These are phyloP conservation scores for Osmerus eperlanus DNA, from an alignment of 2,113 vertebrate species.

Conservation along the genomic window DNA sequence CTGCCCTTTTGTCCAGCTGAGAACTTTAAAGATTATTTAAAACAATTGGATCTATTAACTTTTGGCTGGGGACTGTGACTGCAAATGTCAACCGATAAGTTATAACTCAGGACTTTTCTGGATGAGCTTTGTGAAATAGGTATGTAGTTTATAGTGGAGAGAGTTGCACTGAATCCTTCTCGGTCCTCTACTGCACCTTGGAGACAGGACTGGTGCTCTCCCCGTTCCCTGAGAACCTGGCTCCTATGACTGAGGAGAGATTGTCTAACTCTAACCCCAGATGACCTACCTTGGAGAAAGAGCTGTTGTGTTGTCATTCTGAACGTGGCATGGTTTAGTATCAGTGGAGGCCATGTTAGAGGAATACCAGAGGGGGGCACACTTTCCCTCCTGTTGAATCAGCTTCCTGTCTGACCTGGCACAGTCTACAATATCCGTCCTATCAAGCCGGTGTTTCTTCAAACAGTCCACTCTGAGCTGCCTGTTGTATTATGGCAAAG, in stretches of 20 bases:
- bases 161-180: conserved; percentile 17
- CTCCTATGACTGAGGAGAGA: not conserved
- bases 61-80: conserved; percentile 40
- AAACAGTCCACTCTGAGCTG: too few species aligned
- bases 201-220: conserved; percentile 10
- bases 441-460: too few species aligned
- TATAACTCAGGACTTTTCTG: conserved; percentile 51
- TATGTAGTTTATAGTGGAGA: conserved; percentile 35
- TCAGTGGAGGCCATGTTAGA: too few species aligned
- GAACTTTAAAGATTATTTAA: conserved; percentile 52
- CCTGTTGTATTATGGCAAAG: not conserved
- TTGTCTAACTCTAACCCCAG: not conserved
- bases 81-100: conserved; percentile 38
- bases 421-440: not conserved
- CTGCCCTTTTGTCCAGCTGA: conserved; percentile 30
- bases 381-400: not conserved
- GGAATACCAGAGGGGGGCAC: conserved; percentile 3
- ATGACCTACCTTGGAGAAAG: too few species aligned
- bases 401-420: not conserved
- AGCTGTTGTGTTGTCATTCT: not conserved
- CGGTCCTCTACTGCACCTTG: not conserved
- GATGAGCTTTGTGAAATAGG: conserved; percentile 31
- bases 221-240: not conserved
- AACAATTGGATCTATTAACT: conserved; percentile 55
- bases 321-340: not conserved